Conservation (phyloP, 2,888 invertebrate genomes). For the Macaria liturata region DNA sequence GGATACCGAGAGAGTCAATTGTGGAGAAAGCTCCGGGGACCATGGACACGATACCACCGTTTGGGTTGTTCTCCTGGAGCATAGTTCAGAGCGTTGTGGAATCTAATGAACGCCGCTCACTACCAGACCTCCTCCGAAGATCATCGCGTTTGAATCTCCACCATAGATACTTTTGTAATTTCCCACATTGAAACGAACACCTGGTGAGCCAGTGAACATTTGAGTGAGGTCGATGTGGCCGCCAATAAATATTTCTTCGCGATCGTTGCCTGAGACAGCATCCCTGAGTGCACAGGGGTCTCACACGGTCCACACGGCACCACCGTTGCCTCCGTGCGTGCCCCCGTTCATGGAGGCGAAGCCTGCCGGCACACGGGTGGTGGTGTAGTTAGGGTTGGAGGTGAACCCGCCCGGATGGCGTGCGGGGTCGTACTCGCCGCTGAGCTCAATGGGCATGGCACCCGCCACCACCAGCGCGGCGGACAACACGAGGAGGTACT, state of each 20-base stretch:
- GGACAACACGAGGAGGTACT: conserved; percentile 5
- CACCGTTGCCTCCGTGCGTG: conserved; percentile 22
- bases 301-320: conserved; percentile 22
- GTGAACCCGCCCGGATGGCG: conserved; percentile 2
- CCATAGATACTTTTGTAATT: conserved; percentile 16
- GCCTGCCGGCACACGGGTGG: conserved; percentile 8
- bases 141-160: conserved; percentile 16
- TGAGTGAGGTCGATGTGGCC: conserved; percentile 20
- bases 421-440: conserved; percentile 3
- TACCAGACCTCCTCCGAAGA: conserved; percentile 20
- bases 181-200: conserved; percentile 17
- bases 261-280: conserved; percentile 6
- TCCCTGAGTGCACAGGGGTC: conserved; percentile 24
- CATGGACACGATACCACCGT: conserved; percentile 13
- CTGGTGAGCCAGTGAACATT: conserved; percentile 23
- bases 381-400: conserved; percentile 1
- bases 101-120: conserved; percentile 4
- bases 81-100: conserved; percentile 22
- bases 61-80: conserved; percentile 17
- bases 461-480: conserved; percentile 6
- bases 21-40: conserved; percentile 11
- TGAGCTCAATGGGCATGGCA: conserved; percentile 8
- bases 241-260: conserved; percentile 12
- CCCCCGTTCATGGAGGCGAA: conserved; percentile 9
- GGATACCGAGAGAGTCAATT: conserved; percentile 16